These are phyloP conservation scores for Sympetrum striolatum DNA, from an alignment of 2,888 invertebrate species.

Conservation along the genomic window DNA sequence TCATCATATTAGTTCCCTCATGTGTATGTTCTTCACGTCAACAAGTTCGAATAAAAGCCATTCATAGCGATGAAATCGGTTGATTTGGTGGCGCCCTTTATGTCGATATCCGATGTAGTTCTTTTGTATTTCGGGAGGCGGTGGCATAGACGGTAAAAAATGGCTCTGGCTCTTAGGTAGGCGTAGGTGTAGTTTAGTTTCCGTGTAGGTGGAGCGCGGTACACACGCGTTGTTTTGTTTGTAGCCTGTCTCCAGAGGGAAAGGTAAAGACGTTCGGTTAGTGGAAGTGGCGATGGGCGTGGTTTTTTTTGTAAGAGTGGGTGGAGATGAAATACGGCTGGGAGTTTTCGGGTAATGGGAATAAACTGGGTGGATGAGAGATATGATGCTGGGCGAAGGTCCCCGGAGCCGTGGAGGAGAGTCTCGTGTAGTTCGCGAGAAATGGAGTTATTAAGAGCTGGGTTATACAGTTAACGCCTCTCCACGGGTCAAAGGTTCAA, in stretches of 20 bases:
- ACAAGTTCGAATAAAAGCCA: no score
- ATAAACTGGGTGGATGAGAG: not conserved
- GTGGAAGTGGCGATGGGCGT: not conserved
- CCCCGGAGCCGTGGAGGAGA: not conserved
- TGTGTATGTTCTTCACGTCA: no score
- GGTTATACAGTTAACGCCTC: not conserved
- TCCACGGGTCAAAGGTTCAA: not conserved
- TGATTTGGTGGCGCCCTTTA: no score
- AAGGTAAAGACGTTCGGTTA: not conserved
- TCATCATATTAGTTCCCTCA: no score
- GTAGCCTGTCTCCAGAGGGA: no score
- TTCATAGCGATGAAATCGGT: no score
- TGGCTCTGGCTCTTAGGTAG: not conserved
- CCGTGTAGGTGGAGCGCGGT: not conserved
- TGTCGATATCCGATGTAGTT: no score
- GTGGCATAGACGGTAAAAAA: no score
- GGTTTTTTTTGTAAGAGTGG: not conserved
- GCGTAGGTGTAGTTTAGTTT: not conserved
- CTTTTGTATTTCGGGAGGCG: no score
- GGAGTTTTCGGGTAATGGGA: not conserved
- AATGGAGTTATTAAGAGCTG: constrained; percentile 14
- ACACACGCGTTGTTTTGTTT: not conserved
- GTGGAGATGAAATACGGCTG: constrained; percentile 24
- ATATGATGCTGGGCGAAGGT: not conserved
- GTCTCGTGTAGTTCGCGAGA: not conserved